Percentiles rank a stretch among this genome's conserved stretches.
These are phyloP conservation scores for Cyphomyrmex costatus DNA, from an alignment of 1,140 invertebrate genomes.

Conservation along the genomic window DNA sequence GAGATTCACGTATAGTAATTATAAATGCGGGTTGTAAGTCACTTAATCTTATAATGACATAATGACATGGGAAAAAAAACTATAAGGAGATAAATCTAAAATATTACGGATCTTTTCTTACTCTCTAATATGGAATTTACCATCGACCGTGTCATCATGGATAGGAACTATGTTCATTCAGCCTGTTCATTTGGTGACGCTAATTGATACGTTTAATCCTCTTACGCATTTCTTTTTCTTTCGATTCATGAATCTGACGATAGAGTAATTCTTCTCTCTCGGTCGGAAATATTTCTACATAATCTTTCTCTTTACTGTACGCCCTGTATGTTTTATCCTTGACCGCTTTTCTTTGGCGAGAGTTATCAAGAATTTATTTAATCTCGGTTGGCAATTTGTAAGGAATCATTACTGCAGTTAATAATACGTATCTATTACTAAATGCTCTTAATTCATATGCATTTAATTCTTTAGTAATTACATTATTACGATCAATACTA, in stretches of 20 bases:
- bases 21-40: neutral
- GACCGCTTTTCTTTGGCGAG: slow-evolving; percentile 15
- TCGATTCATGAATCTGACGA: neutral
- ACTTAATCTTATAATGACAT: neutral
- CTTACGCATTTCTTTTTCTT: slow-evolving; percentile 20
- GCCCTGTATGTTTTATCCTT: slow-evolving; percentile 1
- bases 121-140: slow-evolving; percentile 9
- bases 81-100: neutral
- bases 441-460: neutral
- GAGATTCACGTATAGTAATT: neutral
- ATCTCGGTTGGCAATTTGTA: slow-evolving; percentile 24
- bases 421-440: slow-evolving; percentile 28
- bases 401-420: slow-evolving; percentile 16
- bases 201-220: slow-evolving; percentile 37
- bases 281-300: slow-evolving; percentile 43
- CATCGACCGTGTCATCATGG: slow-evolving; percentile 10
- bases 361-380: slow-evolving; percentile 40
- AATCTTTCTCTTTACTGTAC: slow-evolving; percentile 1
- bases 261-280: slow-evolving; percentile 5
- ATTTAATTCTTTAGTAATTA: neutral
- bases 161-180: slow-evolving; percentile 12
- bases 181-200: neutral
- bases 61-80: neutral
- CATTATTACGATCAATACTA: neutral
- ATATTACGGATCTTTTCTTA: neutral